These are phyloP conservation scores for Selene dorsalis DNA, from an alignment of 2,797 vertebrate genomes.

Conservation along the genomic window DNA sequence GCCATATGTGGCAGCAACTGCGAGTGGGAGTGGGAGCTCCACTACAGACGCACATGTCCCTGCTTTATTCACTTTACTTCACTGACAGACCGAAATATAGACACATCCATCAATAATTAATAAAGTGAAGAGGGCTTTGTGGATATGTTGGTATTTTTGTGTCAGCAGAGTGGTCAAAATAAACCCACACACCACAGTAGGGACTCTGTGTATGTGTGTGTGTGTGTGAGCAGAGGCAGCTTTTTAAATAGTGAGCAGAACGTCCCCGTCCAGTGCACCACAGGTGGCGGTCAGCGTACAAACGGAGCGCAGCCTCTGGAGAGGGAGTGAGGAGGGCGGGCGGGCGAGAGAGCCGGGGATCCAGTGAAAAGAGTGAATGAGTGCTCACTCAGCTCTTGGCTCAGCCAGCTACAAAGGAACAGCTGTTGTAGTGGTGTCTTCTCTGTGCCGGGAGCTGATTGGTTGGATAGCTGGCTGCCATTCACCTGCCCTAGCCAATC, in stretches of 20 bases:
- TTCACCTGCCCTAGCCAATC: slow-evolving; percentile 66
- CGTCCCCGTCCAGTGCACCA: not conserved
- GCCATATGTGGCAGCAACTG: not conserved
- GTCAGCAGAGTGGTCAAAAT: not conserved
- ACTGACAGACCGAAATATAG: not conserved
- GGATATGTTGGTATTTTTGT: not conserved
- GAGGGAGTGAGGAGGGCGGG: slow-evolving; percentile 19
- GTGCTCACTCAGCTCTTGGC: slow-evolving; percentile 53
- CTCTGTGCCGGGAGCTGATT: slow-evolving; percentile 50
- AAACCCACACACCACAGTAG: not conserved
- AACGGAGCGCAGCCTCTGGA: slow-evolving; percentile 14
- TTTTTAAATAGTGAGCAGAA: slow-evolving; percentile 7
- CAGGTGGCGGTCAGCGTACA: not conserved
- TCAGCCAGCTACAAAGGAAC: slow-evolving; percentile 60
- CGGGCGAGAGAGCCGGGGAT: slow-evolving; percentile 25
- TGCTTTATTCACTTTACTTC: not conserved
- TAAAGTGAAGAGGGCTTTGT: not conserved
- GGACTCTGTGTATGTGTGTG: not conserved
- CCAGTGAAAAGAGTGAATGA: slow-evolving; percentile 41
- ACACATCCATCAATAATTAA: not conserved
- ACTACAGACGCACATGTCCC: not conserved
- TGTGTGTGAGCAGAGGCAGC: not conserved
- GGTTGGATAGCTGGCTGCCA: slow-evolving; percentile 57
- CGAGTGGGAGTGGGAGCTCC: not conserved
- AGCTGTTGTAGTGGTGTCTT: slow-evolving; percentile 62